Base-by-base conservation (phyloP, 2,888 invertebrate species). In the Unio pictorum region DNA sequence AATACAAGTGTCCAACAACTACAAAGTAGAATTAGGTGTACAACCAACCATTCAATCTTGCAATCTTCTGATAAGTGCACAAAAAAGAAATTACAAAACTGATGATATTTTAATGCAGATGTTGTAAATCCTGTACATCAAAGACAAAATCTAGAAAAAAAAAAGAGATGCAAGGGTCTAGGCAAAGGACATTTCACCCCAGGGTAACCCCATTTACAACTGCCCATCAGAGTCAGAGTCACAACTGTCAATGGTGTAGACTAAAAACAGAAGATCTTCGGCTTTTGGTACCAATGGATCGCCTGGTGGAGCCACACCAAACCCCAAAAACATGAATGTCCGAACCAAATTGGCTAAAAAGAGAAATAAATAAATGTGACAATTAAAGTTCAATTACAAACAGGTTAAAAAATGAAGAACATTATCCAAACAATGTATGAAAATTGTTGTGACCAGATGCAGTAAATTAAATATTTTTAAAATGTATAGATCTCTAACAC, bases 301-400 rank as follows among this genome's bases (percentile, higher is more conserved):
- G 62, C 86, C 95, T 61, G 97, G 96, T 60, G 96, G 93, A 87
- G 98, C 92, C 74, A 95, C 93, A 80, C 94, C 93, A 92, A 98
- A 98, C 74, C 98, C 98, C 92, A 98, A 93, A 92, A 97, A 97
- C 95, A 97, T 96, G 93, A 98, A 98, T 56, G 97, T 97, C 84
- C 97, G 94, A 79, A 98, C 94, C 86, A 98, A 92, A 82, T 94
- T 94, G 67, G 94, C 94, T 93, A 91, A 55, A 79, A 80, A 45
- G 57, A 55, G 20, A 72, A 68, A 60, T 34, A 34, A n/a, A 20
- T 1, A n/a, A 20, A 45, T 45, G 3, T 45, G 45, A 11, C 4
- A 45, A 11, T 34, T 8, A 34, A 34, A 34, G 45, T 45, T 45
- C 11, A 45, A 11, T 11, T 45, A 45, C 11, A 23, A 23, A 23